phyloP scores from a whole-genome alignment of 2,888 invertebrate species.

The Fragum whitleyi region DNA sequence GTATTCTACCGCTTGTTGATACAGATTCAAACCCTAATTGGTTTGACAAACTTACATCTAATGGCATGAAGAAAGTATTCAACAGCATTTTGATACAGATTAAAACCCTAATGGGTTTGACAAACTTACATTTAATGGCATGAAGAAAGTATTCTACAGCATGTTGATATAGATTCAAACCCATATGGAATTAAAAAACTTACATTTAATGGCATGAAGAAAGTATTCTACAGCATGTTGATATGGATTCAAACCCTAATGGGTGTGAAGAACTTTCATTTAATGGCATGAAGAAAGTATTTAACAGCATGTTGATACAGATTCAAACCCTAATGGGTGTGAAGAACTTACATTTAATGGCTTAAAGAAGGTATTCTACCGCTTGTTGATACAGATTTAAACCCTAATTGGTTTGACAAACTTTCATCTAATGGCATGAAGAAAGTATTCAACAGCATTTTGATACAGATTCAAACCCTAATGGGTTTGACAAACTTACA shows the following conservation, averaged over 20 bases:
- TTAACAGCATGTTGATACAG: constrained; percentile 99
- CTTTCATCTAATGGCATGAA: constrained; percentile 99
- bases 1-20: constrained; percentile 99
- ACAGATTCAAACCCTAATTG: constrained; percentile 96
- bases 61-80: constrained; percentile 99
- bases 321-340: constrained; percentile 96
- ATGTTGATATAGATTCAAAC: constrained; percentile 97
- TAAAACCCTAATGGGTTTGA: too few relatives aligned
- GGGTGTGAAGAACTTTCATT: constrained; percentile 95
- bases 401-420: too few relatives aligned
- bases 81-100: constrained; percentile 97
- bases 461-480: constrained; percentile 97
- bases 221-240: constrained; percentile 99
- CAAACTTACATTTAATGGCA: constrained; percentile 97
- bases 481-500: too few relatives aligned
- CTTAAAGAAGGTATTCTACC: constrained; percentile 99
- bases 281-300: constrained; percentile 99
- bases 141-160: constrained; percentile 99
- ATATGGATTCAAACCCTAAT: constrained; percentile 96
- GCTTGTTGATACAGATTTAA: constrained; percentile 97
- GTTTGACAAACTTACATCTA: constrained; percentile 95
- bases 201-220: constrained; percentile 99
- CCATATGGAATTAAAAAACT: too few relatives aligned
- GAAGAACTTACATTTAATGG: constrained; percentile 97
- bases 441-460: constrained; percentile 98